Conservation (phyloP, 1,140 invertebrate species). For the Diachasma alloeum region DNA sequence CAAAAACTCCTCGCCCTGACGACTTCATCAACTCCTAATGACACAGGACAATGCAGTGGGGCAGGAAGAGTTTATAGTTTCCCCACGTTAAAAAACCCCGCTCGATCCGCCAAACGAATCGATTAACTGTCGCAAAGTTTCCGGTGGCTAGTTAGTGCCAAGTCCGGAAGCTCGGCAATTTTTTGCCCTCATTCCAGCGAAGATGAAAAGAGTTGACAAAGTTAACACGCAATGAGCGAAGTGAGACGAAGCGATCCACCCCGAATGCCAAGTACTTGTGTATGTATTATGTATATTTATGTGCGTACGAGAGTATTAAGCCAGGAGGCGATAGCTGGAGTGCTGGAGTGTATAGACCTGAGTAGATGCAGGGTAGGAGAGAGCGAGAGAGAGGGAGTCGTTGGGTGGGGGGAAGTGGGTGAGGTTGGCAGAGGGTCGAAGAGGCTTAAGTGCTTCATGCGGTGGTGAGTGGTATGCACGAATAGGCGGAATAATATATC, state of each 20-base stretch:
- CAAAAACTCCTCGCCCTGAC: neutral
- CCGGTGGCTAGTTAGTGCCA: neutral
- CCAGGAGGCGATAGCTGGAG: neutral
- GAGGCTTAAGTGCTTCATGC: slow-evolving; percentile 20
- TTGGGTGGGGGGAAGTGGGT: neutral
- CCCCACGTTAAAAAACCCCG: neutral
- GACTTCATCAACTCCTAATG: neutral
- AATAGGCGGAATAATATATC: slow-evolving; percentile 5
- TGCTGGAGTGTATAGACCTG: neutral
- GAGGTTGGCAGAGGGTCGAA: slow-evolving; percentile 1
- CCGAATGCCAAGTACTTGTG: neutral
- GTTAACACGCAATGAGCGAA: neutral
- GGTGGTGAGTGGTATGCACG: neutral
- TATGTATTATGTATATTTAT: slow-evolving; percentile 12
- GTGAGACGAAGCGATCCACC: neutral
- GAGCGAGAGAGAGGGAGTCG: neutral
- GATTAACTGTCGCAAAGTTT: neutral
- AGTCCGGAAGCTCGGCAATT: neutral
- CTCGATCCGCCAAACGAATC: neutral
- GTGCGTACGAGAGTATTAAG: slow-evolving; percentile 1
- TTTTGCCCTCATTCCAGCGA: neutral
- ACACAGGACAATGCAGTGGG: neutral
- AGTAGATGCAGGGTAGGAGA: neutral
- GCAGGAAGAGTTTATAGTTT: slow-evolving; percentile 2
- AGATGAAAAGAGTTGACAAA: slow-evolving; percentile 8